These are phyloP conservation scores for Cassiopea andromeda DNA, from an alignment of 30 jellyfish, hydroid and myxozoan species.

Conservation along the genomic window DNA sequence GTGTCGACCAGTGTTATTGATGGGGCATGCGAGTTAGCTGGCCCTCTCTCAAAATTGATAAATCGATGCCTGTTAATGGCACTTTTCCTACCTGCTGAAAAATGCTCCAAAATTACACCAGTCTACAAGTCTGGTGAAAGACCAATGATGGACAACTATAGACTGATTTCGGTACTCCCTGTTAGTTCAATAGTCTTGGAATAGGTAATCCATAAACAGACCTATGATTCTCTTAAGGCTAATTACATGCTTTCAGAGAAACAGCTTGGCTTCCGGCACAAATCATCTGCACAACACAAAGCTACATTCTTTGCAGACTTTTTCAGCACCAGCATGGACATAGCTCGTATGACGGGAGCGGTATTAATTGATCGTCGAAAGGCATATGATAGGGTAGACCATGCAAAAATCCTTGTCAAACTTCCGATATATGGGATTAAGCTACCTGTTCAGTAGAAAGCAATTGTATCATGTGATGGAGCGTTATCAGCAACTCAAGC, in stretches of 20 bases:
- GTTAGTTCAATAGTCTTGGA: slow-evolving; percentile 43
- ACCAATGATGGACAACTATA: slow-evolving; percentile 30
- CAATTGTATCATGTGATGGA: slow-evolving; percentile 41
- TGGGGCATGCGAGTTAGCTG: slow-evolving; percentile 70
- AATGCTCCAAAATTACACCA: slow-evolving; percentile 37
- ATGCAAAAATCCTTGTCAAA: slow-evolving; percentile 27
- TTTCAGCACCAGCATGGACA: slow-evolving; percentile 44
- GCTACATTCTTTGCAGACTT: slow-evolving; percentile 36
- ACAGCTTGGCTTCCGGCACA: slow-evolving; percentile 47
- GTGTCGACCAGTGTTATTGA: too few relatives aligned
- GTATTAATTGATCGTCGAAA: slow-evolving; percentile 40
- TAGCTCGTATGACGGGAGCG: slow-evolving; percentile 35
- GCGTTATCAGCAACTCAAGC: slow-evolving; percentile 23
- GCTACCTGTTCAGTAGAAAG: slow-evolving; percentile 58
- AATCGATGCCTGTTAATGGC: slow-evolving; percentile 53
- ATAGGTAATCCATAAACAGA: slow-evolving; percentile 44
- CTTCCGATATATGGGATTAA: slow-evolving; percentile 47
- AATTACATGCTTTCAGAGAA: slow-evolving; percentile 20
- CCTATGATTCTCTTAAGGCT: slow-evolving; percentile 33
- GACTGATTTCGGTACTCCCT: slow-evolving; percentile 65
- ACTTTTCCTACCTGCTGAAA: slow-evolving; percentile 55
- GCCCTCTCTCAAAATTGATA: slow-evolving; percentile 36
- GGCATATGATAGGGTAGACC: slow-evolving; percentile 42
- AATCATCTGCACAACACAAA: slow-evolving; percentile 21
- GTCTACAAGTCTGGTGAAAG: slow-evolving; percentile 40